These are phyloP conservation scores for Mugil cephalus DNA, from an alignment of 2,113 vertebrate species.

Conservation along the genomic window DNA sequence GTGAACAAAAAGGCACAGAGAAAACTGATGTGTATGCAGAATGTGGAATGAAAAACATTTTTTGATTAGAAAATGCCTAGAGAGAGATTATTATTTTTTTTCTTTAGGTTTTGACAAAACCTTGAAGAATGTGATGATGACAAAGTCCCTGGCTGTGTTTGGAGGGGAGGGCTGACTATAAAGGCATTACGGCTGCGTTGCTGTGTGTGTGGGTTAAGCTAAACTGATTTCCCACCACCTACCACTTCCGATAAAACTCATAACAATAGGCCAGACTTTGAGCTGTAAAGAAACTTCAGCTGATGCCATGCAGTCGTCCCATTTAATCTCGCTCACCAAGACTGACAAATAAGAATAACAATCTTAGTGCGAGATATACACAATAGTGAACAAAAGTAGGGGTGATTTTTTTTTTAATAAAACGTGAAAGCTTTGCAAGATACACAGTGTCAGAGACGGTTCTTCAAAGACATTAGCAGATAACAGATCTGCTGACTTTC, in stretches of 20 bases:
- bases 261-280: conserved; percentile 51
- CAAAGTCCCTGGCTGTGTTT: conserved; percentile 13
- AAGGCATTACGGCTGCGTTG: conserved; percentile 10
- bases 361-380: conserved; percentile 24
- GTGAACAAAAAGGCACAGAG: conserved; percentile 48
- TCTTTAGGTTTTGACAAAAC: conserved; percentile 40
- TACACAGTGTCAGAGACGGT: conserved; percentile 7
- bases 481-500: conserved; percentile 28
- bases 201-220: conserved; percentile 11
- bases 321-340: conserved; percentile 19
- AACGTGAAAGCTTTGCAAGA: conserved; percentile 2
- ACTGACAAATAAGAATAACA: conserved; percentile 40
- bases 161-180: conserved; percentile 12
- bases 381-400: not conserved
- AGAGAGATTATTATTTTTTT: conserved; percentile 24
- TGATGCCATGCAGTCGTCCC: conserved; percentile 30
- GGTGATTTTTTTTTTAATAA: not conserved
- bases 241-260: conserved; percentile 37
- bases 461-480: conserved; percentile 17
- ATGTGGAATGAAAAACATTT: conserved; percentile 43
- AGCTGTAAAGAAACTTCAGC: conserved; percentile 51
- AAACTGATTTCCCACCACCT: not conserved
- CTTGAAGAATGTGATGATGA: conserved; percentile 18
- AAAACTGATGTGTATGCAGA: conserved; percentile 46
- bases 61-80: conserved; percentile 35